A percentile compares a stretch with the other conserved stretches of the same genome.
These are phyloP conservation scores for Ptyas mucosa DNA, from an alignment of 2,113 vertebrate species.

Conservation along the genomic window DNA sequence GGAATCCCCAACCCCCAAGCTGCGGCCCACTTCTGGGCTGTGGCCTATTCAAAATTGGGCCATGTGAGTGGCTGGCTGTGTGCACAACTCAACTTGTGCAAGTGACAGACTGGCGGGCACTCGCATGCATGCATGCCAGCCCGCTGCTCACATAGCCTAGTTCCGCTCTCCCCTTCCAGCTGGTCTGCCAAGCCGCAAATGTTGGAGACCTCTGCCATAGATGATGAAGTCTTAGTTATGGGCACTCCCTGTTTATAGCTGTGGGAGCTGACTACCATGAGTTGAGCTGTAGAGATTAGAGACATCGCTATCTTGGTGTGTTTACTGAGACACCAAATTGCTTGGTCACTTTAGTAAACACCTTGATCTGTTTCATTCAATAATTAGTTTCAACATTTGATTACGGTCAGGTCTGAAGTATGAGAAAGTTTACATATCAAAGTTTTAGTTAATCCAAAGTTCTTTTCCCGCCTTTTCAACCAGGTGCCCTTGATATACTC, in stretches of 20 bases:
- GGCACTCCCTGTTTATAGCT: not conserved
- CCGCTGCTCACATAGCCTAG: too few species aligned
- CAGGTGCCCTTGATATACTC: too few species aligned
- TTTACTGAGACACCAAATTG: not conserved
- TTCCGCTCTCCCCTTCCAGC: not conserved
- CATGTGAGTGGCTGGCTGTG: not conserved
- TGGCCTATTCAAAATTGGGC: not conserved
- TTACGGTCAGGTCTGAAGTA: not conserved
- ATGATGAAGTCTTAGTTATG: not conserved
- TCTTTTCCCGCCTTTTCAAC: not conserved
- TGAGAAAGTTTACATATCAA: not conserved
- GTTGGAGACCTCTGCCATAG: not conserved
- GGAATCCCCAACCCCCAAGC: not conserved
- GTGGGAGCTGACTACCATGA: not conserved
- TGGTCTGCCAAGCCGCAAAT: not conserved
- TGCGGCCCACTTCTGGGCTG: not conserved
- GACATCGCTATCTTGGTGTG: not conserved
- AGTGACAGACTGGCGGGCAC: not conserved
- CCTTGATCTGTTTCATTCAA: not conserved
- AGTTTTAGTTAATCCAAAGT: not conserved
- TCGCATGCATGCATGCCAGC: accelerated
- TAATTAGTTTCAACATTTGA: not conserved
- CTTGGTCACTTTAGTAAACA: not conserved
- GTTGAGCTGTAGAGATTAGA: not conserved
- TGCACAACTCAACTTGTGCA: not conserved